A percentile compares a stretch with the other conserved stretches of the same genome.
Conservation (phyloP, 2,113 vertebrate genomes). For the Calypte anna region DNA sequence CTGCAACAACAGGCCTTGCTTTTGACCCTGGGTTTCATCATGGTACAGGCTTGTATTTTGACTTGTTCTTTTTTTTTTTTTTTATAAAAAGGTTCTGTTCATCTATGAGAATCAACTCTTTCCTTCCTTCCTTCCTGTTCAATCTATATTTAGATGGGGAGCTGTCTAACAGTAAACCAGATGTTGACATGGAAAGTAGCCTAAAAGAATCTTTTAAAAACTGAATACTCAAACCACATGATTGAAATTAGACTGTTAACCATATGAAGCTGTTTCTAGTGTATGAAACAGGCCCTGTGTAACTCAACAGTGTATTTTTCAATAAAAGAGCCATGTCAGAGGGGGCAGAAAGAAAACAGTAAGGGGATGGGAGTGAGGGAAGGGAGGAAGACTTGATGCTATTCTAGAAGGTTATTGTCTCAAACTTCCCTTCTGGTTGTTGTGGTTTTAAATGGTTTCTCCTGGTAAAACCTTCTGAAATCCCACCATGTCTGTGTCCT, state of each 20-base stretch:
- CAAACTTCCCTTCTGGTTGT: neutral
- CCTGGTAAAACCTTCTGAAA: neutral
- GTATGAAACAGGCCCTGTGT: conserved; percentile 23
- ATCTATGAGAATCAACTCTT: conserved; percentile 19
- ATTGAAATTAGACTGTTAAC: conserved; percentile 24
- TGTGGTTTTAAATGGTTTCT: conserved; percentile 1
- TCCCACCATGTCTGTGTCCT: neutral
- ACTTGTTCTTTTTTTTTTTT: neutral
- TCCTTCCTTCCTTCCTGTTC: conserved; percentile 40
- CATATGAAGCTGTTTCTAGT: conserved; percentile 17
- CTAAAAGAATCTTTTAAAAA: neutral
- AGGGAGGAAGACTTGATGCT: neutral
- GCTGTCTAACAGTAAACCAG: conserved; percentile 39
- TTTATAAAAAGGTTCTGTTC: conserved; percentile 2
- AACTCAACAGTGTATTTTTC: neutral
- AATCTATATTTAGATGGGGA: conserved; percentile 50
- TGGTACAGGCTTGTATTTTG: neutral
- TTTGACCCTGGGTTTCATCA: neutral
- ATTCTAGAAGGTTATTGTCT: neutral
- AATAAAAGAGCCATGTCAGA: neutral
- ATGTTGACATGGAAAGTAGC: conserved; percentile 54
- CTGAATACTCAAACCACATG: conserved; percentile 7
- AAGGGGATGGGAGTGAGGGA: neutral
- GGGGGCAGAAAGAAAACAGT: neutral
- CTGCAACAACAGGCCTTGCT: neutral